Conservation (phyloP, 2,113 vertebrate species). For the Suricata suricatta region DNA sequence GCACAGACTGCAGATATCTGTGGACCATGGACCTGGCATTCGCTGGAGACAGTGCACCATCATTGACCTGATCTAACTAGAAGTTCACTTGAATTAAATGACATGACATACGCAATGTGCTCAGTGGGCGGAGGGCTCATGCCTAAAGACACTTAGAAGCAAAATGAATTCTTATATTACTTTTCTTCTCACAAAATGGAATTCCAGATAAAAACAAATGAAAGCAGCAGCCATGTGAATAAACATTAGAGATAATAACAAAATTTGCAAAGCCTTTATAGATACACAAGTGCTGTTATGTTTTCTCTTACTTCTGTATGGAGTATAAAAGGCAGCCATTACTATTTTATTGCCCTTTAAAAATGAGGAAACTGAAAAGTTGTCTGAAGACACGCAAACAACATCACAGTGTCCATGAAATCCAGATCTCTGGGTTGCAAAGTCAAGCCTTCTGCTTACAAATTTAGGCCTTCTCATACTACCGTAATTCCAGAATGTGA, state of each 20-base stretch:
- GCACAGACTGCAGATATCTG: background rate
- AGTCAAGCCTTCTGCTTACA: background rate
- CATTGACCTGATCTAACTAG: background rate
- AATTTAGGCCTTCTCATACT: background rate
- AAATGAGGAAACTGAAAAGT: background rate
- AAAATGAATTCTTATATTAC: background rate
- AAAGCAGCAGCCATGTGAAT: background rate
- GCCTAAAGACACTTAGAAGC: background rate
- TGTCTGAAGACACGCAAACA: background rate
- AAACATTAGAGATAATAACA: background rate
- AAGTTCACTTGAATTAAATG: background rate
- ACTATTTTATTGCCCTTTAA: background rate
- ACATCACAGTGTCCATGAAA: background rate
- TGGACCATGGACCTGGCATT: background rate
- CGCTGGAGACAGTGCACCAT: background rate
- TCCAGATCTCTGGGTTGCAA: background rate
- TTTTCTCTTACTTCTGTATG: background rate
- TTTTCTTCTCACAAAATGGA: slow-evolving; percentile 37
- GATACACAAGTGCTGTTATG: background rate
- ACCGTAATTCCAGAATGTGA: background rate
- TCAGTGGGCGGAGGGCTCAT: background rate
- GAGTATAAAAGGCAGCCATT: background rate
- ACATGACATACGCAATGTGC: background rate
- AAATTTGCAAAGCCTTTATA: background rate
- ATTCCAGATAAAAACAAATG: slow-evolving; percentile 26